Percentiles rank a stretch among this genome's conserved stretches.
These are phyloP conservation scores for Tipula helvola DNA, from an alignment of 2,888 invertebrate genomes.

Conservation along the genomic window DNA sequence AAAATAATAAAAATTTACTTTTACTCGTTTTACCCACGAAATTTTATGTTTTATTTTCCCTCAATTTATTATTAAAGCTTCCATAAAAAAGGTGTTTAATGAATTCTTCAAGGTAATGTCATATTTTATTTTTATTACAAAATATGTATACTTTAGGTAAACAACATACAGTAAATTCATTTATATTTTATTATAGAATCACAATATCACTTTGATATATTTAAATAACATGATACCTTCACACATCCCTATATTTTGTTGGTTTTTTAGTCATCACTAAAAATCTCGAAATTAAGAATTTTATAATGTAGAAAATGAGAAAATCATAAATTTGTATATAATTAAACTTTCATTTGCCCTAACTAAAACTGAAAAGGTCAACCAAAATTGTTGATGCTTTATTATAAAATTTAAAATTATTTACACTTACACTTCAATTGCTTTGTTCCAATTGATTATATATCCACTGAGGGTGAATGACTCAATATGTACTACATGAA, in stretches of 20 bases:
- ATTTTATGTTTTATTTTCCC: background rate
- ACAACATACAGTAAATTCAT: background rate
- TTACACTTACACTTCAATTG: conserved; percentile 91
- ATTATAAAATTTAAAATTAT: background rate
- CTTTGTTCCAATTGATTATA: conserved; percentile 99
- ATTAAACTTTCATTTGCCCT: background rate
- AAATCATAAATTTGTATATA: background rate
- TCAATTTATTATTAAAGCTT: background rate
- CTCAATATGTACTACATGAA: conserved; percentile 94
- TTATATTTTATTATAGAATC: background rate
- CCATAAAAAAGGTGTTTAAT: background rate
- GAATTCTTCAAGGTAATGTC: background rate
- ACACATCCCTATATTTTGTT: background rate
- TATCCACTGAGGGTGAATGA: conserved; percentile 93
- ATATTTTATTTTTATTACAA: background rate
- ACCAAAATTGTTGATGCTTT: background rate
- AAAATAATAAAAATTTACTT: background rate
- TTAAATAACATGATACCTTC: background rate
- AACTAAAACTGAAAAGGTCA: background rate
- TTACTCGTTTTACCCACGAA: background rate
- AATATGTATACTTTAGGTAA: background rate
- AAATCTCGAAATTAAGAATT: background rate
- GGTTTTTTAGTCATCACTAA: background rate
- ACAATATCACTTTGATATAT: background rate
- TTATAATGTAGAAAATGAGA: background rate